These are phyloP conservation scores for Eulimnadia texana DNA, from an alignment of 1,140 invertebrate genomes.

Conservation along the genomic window DNA sequence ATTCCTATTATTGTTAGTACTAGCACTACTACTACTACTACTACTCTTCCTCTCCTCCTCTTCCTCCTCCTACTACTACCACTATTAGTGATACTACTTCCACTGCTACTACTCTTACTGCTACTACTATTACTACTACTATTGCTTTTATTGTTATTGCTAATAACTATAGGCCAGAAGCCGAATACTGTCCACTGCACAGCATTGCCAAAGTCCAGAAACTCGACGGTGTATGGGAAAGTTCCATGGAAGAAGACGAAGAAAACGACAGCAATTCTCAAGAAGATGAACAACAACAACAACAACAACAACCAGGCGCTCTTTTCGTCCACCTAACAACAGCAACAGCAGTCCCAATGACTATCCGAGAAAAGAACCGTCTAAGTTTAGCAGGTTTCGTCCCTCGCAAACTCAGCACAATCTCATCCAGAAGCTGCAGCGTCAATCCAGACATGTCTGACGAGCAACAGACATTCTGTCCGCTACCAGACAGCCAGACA, in stretches of 20 bases:
- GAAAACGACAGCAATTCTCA: neutral
- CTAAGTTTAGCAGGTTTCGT: constrained; percentile 18
- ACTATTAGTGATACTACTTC: neutral
- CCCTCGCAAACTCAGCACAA: constrained; percentile 24
- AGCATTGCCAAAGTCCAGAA: neutral
- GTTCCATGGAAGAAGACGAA: constrained; percentile 10
- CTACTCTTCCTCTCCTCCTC: too few relatives aligned
- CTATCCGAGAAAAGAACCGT: constrained; percentile 6
- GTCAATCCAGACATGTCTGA: constrained; percentile 13
- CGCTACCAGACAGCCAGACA: neutral
- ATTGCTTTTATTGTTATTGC: neutral
- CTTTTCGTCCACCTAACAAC: constrained; percentile 17
- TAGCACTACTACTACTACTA: too few relatives aligned
- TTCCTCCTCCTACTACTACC: too few relatives aligned
- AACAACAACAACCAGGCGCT: constrained; percentile 18
- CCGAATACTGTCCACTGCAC: constrained; percentile 7
- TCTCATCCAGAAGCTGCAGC: constrained; percentile 21
- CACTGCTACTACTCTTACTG: neutral
- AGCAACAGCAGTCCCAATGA: too few relatives aligned
- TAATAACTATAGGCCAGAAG: neutral
- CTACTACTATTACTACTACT: neutral
- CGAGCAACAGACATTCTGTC: neutral
- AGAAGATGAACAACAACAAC: constrained; percentile 8
- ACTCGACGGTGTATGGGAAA: constrained; percentile 11
- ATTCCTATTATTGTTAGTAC: too few relatives aligned